Percentiles rank a stretch among this genome's conserved stretches.
These are phyloP conservation scores for Halcyon smyrnensis DNA, from an alignment of 2,797 vertebrate genomes.

Conservation along the genomic window DNA sequence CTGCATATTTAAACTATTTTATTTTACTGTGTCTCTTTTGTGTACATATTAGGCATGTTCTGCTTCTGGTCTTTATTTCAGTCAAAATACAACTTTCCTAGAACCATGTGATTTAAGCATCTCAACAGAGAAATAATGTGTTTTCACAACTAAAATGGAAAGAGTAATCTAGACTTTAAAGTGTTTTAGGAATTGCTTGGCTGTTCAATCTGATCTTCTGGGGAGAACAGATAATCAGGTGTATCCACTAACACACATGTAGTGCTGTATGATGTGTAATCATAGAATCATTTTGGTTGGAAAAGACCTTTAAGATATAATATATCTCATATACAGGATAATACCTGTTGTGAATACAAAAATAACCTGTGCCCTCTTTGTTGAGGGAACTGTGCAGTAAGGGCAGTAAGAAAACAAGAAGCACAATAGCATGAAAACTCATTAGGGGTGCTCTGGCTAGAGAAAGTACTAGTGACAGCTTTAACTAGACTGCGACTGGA, in stretches of 20 bases:
- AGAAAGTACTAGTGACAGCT: neutral
- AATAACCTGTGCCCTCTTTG: neutral
- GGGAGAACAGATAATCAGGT: neutral
- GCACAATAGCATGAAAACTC: neutral
- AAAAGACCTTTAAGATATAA: no score
- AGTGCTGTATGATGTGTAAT: neutral
- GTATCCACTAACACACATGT: neutral
- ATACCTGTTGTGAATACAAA: neutral
- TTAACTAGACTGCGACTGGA: neutral
- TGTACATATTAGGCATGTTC: neutral
- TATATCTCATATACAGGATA: no score
- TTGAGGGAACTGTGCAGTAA: neutral
- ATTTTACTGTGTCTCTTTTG: neutral
- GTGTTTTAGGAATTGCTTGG: neutral
- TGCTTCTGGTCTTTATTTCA: neutral
- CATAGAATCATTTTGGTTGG: no score
- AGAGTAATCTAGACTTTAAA: neutral
- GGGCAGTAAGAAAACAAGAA: neutral
- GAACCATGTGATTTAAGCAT: neutral
- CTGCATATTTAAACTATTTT: neutral
- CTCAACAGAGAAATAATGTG: neutral
- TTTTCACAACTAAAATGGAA: conserved; percentile 14
- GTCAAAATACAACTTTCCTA: neutral
- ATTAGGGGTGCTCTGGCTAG: neutral
- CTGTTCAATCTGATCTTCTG: neutral